phyloP scores from a whole-genome alignment of 2,113 vertebrate species.

The Tragelaphus scriptus region DNA sequence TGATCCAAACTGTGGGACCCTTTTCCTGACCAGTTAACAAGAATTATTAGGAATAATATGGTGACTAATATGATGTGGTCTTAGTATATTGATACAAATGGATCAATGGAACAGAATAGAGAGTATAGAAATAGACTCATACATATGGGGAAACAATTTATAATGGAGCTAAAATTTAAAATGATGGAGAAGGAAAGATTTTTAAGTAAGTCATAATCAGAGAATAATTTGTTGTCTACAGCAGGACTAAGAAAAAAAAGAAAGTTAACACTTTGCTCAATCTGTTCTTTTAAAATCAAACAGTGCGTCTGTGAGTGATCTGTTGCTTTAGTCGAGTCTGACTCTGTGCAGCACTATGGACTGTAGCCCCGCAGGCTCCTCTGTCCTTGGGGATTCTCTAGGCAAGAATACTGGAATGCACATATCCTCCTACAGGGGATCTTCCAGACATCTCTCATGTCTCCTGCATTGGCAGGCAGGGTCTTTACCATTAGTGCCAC shows the following conservation, averaged over 20 bases:
- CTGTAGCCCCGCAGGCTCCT: background rate
- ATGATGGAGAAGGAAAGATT: background rate
- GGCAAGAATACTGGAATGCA: background rate
- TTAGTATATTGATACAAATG: background rate
- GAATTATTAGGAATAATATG: background rate
- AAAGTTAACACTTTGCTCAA: background rate
- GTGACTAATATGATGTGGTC: background rate
- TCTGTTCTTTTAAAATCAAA: background rate
- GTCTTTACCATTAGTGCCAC: background rate
- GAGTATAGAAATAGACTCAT: background rate
- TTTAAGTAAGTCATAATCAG: background rate
- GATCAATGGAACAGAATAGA: background rate
- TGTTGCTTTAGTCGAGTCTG: rapidly evolving
- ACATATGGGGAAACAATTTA: background rate
- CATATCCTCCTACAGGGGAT: background rate
- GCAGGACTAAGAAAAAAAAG: background rate
- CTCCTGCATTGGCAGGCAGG: background rate
- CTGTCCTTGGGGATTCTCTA: background rate
- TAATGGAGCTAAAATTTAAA: background rate
- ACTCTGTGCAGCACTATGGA: background rate
- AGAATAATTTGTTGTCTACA: background rate
- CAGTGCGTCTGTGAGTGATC: background rate
- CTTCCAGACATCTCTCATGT: rapidly evolving
- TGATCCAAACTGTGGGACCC: background rate
- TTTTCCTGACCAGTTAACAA: background rate